These are phyloP conservation scores for Pseudochirops corinnae DNA, from an alignment of 2,797 vertebrate genomes.

Conservation along the genomic window DNA sequence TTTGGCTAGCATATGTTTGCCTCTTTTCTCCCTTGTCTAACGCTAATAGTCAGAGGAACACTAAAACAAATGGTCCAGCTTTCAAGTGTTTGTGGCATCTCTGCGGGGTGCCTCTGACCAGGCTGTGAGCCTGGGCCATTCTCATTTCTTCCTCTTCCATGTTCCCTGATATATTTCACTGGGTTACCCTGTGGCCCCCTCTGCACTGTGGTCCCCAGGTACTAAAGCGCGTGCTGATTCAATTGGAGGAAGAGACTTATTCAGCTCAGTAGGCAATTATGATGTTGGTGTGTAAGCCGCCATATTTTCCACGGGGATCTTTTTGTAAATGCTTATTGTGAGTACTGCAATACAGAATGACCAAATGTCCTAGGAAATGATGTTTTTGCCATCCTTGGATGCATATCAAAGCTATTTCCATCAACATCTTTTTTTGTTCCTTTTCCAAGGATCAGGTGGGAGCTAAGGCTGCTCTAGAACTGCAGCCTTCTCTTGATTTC, in stretches of 20 bases:
- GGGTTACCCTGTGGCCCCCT: neutral
- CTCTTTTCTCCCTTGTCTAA: neutral
- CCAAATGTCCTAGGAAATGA: neutral
- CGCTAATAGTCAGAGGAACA: neutral
- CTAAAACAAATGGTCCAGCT: neutral
- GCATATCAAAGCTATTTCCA: neutral
- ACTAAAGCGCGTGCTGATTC: neutral
- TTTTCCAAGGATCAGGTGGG: neutral
- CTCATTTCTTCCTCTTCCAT: neutral
- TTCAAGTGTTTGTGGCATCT: neutral
- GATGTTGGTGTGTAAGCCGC: neutral
- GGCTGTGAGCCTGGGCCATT: neutral
- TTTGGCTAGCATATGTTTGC: neutral
- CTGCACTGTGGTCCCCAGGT: neutral
- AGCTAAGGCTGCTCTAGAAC: neutral
- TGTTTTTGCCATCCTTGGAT: neutral
- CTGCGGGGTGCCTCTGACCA: neutral
- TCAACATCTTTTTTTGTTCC: neutral
- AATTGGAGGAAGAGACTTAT: neutral
- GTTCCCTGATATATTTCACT: neutral
- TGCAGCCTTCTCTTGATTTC: neutral
- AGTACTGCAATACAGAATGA: neutral
- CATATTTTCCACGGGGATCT: neutral
- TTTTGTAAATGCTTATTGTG: neutral
- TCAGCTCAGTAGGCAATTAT: neutral